Base-by-base conservation (phyloP, 1,140 invertebrate genomes). In the Micrasema longulum region DNA sequence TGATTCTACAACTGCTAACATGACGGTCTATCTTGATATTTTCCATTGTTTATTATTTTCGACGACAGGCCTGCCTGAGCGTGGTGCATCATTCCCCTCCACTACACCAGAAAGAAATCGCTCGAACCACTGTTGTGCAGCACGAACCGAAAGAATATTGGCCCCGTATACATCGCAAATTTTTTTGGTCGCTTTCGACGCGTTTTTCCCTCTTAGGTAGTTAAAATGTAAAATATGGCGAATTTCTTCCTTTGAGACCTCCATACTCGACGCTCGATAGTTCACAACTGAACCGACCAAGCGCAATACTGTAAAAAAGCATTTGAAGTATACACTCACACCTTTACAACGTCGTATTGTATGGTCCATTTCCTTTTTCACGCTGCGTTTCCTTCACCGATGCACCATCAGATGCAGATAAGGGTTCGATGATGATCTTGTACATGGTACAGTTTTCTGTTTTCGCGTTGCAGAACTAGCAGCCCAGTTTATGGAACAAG, bases 401-500 rank as follows among this genome's bases (percentile, higher is more conserved):
- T n/a, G n/a, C n/a, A n/a, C n/a, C n/a, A n/a, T n/a, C n/a, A n/a
- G n/a, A n/a, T n/a, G n/a, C n/a, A n/a, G n/a, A n/a, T n/a, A n/a
- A n/a, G n/a, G n/a, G n/a, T n/a, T n/a, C n/a, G n/a, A n/a, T n/a
- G n/a, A n/a, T n/a, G n/a, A n/a, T n/a, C n/a, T n/a, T n/a, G n/a
- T n/a, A n/a, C n/a, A n/a, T n/a, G n/a, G n/a, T n/a, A n/a, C n/a
- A n/a, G n/a, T n/a, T 31, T 31, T 31, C 26, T 31, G 26, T 4
- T 31, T 31, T 31, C 2, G 7, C 3, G 12, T 68, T 48, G 14
- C 31, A 72, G 72, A 38, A 69, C 66, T 5, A 23, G 57, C 12
- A 84, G 80, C 75, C 81, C 83, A 0, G 76, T 81, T 0, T 82
- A 77, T 48, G 73, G 80, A 18, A 87, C 73, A 50, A 72, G 78